A percentile compares a stretch with the other conserved stretches of the same genome.
Conservation (phyloP, 2,113 vertebrate species). For the Zingel zingel region DNA sequence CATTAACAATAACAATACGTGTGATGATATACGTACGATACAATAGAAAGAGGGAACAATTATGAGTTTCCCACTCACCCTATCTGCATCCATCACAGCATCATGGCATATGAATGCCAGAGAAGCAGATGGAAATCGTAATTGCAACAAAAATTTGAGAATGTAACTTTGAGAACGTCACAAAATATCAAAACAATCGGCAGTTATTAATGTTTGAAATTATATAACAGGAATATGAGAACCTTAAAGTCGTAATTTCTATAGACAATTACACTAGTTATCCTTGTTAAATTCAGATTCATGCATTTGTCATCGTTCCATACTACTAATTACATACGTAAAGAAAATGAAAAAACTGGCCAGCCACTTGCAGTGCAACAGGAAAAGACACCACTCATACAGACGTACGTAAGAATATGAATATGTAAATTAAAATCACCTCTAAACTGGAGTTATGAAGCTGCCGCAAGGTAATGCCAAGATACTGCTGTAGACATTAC, state of each 20-base stretch:
- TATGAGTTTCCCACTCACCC: not conserved
- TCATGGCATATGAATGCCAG: not conserved
- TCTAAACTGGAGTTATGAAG: not conserved
- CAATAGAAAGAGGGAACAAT: not conserved
- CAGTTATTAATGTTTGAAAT: not conserved
- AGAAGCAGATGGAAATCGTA: not conserved
- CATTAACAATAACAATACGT: not conserved
- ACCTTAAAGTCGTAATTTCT: not conserved
- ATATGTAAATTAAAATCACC: not conserved
- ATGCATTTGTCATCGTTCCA: no score
- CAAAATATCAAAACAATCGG: not conserved
- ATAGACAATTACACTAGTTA: not conserved
- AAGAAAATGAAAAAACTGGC: no score
- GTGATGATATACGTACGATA: not conserved
- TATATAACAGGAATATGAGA: not conserved
- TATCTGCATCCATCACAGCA: not conserved
- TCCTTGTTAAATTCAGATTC: not conserved
- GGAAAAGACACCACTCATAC: no score
- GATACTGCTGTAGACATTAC: not conserved
- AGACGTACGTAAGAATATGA: no score
- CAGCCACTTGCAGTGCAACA: no score
- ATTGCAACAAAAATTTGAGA: not conserved
- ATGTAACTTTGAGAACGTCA: not conserved
- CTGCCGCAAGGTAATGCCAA: not conserved
- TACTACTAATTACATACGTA: no score